Evolutionary conservation across 1,140 invertebrate genomes (phyloP), one percentile per base, ranked within the genome.

Genomic region (Drosophila triauraria): DNA sequence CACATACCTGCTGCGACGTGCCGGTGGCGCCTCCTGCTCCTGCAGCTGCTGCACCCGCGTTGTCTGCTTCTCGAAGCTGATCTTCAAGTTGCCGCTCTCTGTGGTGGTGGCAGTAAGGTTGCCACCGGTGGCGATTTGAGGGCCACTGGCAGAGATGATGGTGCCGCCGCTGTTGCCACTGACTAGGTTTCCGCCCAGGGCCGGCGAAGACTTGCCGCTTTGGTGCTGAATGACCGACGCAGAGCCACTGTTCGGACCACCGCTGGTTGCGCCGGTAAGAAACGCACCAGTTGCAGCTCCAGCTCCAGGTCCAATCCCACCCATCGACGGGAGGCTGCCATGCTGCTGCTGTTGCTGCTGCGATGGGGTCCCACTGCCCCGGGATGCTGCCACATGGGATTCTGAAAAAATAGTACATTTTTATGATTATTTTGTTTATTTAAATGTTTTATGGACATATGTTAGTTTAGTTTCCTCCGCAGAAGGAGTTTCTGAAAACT

Each of bases 51-150:
- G 75, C 65, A 91, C 88, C 13, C 90, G 76, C 25, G 80, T 91
- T 8, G 83, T 88, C 78, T 94, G 94, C 77, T 94, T 94, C 74
- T 94, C 94, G 68, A 92, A 94, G 48, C 93, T 93, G 15, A 94
- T 94, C 83, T 94, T 94, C 54, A 94, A 68, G 50, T 92, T 93
- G 7, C 93, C 93, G 48, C 82, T 92, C 56, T 92, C 94, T 40
- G 93, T 93, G 12, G 91, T 91, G 12, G 91, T 84, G 7, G 91
- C 90, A 0, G 85, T 92, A 2, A 87, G 62, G 60, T 80, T 87
- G 35, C 53, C 72, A 12, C 63, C 54, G 53, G 44, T 48, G 65
- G 47, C 23, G 40, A 50, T 44, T 47, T 27, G 20, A 15, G 23
- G 25, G 15, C 67, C 57, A 25, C 64, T 67, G 32, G 57, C 78